Percentiles rank a stretch among this genome's conserved stretches.
Evolutionary conservation across 2,888 invertebrate species (phyloP).

Genomic region (Sepioteuthis lessoniana): DNA sequence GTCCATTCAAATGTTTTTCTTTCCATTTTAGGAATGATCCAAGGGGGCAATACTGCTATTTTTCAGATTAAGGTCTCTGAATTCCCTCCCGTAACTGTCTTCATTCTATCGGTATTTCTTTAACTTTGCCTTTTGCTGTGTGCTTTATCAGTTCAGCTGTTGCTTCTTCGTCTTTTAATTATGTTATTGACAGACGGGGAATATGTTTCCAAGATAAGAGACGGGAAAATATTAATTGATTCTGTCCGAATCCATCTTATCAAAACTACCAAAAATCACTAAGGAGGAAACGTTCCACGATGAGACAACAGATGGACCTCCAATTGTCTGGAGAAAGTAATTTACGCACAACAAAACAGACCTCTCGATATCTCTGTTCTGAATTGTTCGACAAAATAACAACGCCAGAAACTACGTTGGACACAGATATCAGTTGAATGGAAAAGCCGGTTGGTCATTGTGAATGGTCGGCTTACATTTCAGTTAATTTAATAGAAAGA

Average conservation of each 20-base stretch:
- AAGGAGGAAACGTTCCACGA: neutral
- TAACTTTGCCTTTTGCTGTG: neutral
- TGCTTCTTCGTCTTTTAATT: neutral
- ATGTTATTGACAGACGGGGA: neutral
- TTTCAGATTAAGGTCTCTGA: no score
- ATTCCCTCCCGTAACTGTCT: no score
- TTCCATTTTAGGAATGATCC: no score
- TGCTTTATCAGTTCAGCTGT: neutral
- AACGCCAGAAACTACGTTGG: neutral
- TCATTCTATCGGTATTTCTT: neutral
- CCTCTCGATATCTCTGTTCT: neutral
- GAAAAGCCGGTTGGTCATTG: neutral
- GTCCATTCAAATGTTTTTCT: no score
- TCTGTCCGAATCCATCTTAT: neutral
- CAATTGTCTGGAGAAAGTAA: neutral
- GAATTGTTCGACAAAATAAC: slow-evolving; percentile 33
- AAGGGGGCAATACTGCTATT: no score
- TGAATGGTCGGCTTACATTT: neutral
- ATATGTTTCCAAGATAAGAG: neutral
- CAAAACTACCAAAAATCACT: neutral
- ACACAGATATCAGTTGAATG: slow-evolving; percentile 10
- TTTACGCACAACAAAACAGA: neutral
- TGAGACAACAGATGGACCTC: neutral
- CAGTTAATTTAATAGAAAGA: neutral
- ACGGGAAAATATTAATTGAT: neutral